A percentile compares a stretch with the other conserved stretches of the same genome.
Conservation (phyloP, 2,113 vertebrate genomes). For the Mastomys coucha region DNA sequence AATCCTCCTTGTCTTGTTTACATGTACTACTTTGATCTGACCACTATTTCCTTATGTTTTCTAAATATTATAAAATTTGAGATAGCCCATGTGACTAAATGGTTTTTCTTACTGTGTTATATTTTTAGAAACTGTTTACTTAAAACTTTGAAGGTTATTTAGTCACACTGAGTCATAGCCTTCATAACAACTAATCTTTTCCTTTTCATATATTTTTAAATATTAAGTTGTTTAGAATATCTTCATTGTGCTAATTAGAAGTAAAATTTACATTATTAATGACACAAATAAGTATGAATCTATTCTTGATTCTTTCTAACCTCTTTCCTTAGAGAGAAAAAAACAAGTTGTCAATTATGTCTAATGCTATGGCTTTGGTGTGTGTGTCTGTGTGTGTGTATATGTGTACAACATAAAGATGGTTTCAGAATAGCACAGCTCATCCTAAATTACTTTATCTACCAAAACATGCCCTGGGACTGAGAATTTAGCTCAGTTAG, state of each 20-base stretch:
- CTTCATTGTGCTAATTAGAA: slow-evolving; percentile 66
- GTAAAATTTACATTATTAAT: slow-evolving; percentile 5
- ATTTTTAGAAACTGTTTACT: slow-evolving; percentile 47
- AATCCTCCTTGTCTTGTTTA: slow-evolving; percentile 75
- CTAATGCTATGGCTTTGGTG: background rate
- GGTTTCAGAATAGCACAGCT: background rate
- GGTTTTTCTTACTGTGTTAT: slow-evolving; percentile 56
- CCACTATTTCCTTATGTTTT: background rate
- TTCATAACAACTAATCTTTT: slow-evolving; percentile 58
- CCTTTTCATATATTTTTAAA: slow-evolving; percentile 46
- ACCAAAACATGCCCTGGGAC: slow-evolving; percentile 16
- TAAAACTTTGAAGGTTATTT: slow-evolving; percentile 58
- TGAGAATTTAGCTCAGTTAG: background rate
- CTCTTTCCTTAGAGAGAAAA: slow-evolving; percentile 42
- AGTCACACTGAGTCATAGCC: background rate
- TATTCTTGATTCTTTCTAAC: slow-evolving; percentile 1
- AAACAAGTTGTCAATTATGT: slow-evolving; percentile 61
- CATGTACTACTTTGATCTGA: slow-evolving; percentile 59
- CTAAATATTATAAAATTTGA: slow-evolving; percentile 50
- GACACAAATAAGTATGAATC: slow-evolving; percentile 7
- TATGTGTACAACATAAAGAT: background rate
- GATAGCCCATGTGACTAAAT: slow-evolving; percentile 42
- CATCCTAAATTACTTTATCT: slow-evolving; percentile 26
- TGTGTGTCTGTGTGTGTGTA: background rate
- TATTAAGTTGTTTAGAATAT: slow-evolving; percentile 1